phyloP scores from a whole-genome alignment of 2,797 vertebrate genomes.

The Sarcophilus harrisii region DNA sequence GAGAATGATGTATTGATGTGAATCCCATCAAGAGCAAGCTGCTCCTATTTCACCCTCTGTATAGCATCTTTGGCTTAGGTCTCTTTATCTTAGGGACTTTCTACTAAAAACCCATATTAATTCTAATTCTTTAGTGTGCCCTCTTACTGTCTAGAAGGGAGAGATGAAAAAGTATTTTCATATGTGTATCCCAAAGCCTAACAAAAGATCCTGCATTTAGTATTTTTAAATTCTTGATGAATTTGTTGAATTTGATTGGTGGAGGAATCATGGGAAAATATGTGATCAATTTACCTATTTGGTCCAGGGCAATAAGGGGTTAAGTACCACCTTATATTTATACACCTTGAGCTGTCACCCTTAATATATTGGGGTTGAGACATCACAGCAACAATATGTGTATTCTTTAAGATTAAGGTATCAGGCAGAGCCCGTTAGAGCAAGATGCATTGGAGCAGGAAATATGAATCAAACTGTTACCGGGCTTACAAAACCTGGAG shows the following conservation, averaged over 20 bases:
- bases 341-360: not conserved
- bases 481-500: not conserved
- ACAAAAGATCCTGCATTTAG: not conserved
- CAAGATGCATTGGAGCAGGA: not conserved
- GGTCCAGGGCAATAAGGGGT: not conserved
- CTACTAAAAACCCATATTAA: not conserved
- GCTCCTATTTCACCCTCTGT: not conserved
- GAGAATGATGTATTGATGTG: not conserved
- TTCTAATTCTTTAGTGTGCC: not conserved
- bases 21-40: not conserved
- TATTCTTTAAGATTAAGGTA: not conserved
- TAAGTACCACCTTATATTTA: constrained; percentile 4
- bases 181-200: rapidly evolving
- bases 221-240: not conserved
- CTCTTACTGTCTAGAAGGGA: not conserved
- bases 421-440: not conserved
- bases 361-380: constrained; percentile 3
- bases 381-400: not conserved
- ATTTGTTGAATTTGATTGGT: not conserved
- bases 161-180: not conserved
- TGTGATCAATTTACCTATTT: not conserved
- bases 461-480: not conserved
- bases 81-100: not conserved
- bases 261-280: not conserved
- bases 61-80: not conserved